These are phyloP conservation scores for Aricia agestis DNA, from an alignment of 1,140 invertebrate genomes.

Conservation along the genomic window DNA sequence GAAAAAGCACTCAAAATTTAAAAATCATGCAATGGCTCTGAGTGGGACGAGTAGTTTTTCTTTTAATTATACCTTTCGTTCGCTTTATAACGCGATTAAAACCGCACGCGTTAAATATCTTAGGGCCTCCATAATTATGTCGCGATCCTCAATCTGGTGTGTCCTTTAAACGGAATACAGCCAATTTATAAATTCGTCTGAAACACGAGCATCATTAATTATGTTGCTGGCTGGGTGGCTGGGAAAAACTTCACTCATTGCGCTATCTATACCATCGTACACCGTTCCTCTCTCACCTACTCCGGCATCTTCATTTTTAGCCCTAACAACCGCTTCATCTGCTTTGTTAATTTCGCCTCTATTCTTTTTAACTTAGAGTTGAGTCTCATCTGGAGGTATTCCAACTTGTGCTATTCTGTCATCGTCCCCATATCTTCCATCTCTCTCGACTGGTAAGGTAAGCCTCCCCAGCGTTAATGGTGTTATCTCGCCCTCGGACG, in stretches of 20 bases:
- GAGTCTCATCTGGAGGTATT: slow-evolving; percentile 22
- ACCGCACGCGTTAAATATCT: not conserved
- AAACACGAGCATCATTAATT: slow-evolving; percentile 73
- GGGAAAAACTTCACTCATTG: slow-evolving; percentile 70
- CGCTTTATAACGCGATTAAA: not conserved
- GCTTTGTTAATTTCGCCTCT: slow-evolving; percentile 28
- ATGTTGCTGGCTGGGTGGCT: slow-evolving; percentile 75
- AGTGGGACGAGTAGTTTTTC: no score
- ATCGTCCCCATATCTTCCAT: slow-evolving; percentile 32
- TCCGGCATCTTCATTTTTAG: slow-evolving; percentile 22
- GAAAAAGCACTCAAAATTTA: no score
- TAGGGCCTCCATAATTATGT: slow-evolving; percentile 40
- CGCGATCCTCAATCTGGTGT: slow-evolving; percentile 42
- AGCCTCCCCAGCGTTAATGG: slow-evolving; percentile 70
- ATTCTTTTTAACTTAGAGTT: slow-evolving; percentile 23
- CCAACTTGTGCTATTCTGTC: slow-evolving; percentile 35
- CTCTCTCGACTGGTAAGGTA: slow-evolving; percentile 46
- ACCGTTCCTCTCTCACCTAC: slow-evolving; percentile 50
- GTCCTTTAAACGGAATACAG: slow-evolving; percentile 55
- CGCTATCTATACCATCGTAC: slow-evolving; percentile 63
- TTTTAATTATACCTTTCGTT: no score
- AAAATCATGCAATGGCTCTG: no score
- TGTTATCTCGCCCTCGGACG: slow-evolving; percentile 70
- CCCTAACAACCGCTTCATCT: not conserved
- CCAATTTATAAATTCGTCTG: slow-evolving; percentile 73